Evolutionary conservation across 2,888 invertebrate species (phyloP).

Genomic region (Neria commutata): DNA sequence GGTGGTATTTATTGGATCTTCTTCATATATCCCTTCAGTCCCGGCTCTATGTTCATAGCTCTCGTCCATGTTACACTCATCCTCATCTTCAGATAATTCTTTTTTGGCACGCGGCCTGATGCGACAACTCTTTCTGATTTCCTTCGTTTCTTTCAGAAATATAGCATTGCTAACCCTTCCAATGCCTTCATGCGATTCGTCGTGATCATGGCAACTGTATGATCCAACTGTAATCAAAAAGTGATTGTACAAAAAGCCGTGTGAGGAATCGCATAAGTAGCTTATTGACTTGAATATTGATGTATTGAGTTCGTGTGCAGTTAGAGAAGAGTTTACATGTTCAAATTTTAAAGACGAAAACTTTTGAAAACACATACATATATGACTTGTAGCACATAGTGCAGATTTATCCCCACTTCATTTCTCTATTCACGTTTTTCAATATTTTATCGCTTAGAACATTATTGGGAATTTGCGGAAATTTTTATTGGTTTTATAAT

Average conservation of each 20-base stretch:
- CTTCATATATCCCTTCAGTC: neutral
- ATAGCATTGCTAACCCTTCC: neutral
- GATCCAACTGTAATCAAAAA: conserved; percentile 28
- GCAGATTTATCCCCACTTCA: too few relatives aligned
- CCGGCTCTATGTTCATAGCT: too few relatives aligned
- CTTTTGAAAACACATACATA: too few relatives aligned
- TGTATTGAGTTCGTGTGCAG: too few relatives aligned
- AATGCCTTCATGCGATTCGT: neutral
- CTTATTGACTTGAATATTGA: neutral
- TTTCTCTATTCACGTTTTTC: too few relatives aligned
- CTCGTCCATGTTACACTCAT: conserved; percentile 11
- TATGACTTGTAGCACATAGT: too few relatives aligned
- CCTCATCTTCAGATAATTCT: neutral
- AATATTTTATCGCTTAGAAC: too few relatives aligned
- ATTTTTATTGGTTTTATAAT: too few relatives aligned
- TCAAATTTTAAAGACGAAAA: too few relatives aligned
- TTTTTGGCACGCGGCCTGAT: neutral
- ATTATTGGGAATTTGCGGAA: too few relatives aligned
- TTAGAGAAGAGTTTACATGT: too few relatives aligned
- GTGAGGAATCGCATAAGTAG: conserved; percentile 28
- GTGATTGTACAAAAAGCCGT: conserved; percentile 30
- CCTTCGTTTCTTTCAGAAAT: neutral
- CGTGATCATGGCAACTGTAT: neutral
- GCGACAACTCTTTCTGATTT: neutral
- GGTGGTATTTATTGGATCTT: conserved; percentile 20